These are phyloP conservation scores for Thymelicus lineola DNA, from an alignment of 2,888 invertebrate species.

Conservation along the genomic window DNA sequence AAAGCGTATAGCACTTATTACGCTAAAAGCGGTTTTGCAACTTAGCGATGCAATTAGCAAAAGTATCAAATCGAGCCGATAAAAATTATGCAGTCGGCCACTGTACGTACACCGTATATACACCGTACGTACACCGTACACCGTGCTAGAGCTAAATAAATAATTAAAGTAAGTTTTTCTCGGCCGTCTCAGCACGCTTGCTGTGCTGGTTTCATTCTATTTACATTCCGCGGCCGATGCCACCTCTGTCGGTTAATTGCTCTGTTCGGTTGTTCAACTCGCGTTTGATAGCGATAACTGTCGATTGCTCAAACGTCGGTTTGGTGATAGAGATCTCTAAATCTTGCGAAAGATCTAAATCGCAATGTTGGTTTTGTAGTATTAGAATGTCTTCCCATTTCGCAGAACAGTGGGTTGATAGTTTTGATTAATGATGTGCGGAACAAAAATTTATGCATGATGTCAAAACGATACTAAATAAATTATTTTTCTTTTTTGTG, in stretches of 20 bases:
- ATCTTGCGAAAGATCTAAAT: background rate
- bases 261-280: slow-evolving; percentile 42
- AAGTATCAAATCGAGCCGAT: background rate
- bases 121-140: slow-evolving; percentile 11
- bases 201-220: slow-evolving; percentile 65
- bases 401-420: background rate
- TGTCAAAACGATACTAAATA: too few species aligned
- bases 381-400: background rate
- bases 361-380: background rate
- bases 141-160: slow-evolving; percentile 49
- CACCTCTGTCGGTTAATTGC: slow-evolving; percentile 43
- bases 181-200: slow-evolving; percentile 51
- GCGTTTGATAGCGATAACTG: slow-evolving; percentile 18
- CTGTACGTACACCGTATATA: background rate
- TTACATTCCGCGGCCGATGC: slow-evolving; percentile 61
- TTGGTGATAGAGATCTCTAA: background rate
- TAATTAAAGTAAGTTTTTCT: slow-evolving; percentile 59
- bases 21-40: too few species aligned
- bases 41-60: too few species aligned
- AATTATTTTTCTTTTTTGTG: too few species aligned
- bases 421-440: too few species aligned
- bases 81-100: slow-evolving; percentile 2
- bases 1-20: too few species aligned
- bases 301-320: background rate
- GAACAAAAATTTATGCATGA: too few species aligned